Conservation (phyloP, 2,113 vertebrate genomes). For the Corvus cornix region DNA sequence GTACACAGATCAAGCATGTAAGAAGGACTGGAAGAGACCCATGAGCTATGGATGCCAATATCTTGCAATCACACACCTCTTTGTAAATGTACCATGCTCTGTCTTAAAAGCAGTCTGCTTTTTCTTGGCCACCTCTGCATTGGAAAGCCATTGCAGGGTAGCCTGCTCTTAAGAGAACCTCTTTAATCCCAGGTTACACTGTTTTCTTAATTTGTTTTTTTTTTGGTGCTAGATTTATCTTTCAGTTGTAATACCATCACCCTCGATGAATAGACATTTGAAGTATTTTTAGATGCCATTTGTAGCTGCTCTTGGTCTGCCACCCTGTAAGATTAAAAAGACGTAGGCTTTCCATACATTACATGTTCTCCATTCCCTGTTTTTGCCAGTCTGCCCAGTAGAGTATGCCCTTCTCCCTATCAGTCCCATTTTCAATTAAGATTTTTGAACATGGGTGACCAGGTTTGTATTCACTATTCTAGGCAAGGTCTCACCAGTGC, state of each 20-base stretch:
- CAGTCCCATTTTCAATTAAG: not conserved
- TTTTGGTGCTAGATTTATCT: not conserved
- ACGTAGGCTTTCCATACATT: not conserved
- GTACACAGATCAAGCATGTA: rapidly evolving
- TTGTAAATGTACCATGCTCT: not conserved
- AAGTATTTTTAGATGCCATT: not conserved
- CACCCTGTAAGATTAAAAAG: not conserved
- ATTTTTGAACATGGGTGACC: not conserved
- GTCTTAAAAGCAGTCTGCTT: not conserved
- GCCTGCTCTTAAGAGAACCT: not conserved
- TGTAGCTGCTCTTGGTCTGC: not conserved
- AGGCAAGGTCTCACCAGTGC: not conserved
- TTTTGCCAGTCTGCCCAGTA: not conserved
- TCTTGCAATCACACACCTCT: not conserved
- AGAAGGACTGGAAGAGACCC: not conserved
- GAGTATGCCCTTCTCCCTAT: not conserved
- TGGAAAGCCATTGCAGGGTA: not conserved
- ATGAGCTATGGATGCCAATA: not conserved
- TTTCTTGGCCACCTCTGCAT: not conserved
- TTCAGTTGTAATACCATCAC: not conserved
- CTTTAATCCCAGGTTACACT: not conserved
- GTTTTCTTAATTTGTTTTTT: not conserved
- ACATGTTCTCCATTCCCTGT: not conserved
- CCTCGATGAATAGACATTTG: not conserved
- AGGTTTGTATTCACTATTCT: not conserved